phyloP scores from a whole-genome alignment of 2,888 invertebrate genomes.

The Heliconius erato region DNA sequence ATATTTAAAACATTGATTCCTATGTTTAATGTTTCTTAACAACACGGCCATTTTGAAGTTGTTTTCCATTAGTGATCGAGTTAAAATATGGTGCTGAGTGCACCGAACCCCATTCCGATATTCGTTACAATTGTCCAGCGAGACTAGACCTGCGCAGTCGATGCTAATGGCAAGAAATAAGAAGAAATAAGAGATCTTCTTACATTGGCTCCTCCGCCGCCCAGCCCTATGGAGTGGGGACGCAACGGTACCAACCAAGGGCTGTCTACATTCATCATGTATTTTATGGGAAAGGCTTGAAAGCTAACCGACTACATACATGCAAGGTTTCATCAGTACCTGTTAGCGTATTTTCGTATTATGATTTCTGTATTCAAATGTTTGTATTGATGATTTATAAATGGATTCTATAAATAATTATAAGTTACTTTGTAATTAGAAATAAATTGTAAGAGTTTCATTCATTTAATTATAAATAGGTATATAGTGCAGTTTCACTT shows the following conservation, averaged over 20 bases:
- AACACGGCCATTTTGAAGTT: conserved; percentile 76
- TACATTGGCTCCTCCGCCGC: conserved; percentile 64
- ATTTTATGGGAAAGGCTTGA: conserved; percentile 79
- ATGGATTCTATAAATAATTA: neutral
- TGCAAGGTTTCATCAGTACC: conserved; percentile 71
- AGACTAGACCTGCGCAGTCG: conserved; percentile 61
- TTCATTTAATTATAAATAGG: neutral
- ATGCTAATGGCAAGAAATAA: conserved; percentile 49
- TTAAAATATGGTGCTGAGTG: conserved; percentile 81
- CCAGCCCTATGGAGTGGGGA: conserved; percentile 80
- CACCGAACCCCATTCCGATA: conserved; percentile 79
- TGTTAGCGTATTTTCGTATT: conserved; percentile 55
- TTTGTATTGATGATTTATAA: neutral
- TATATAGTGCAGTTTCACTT: neutral
- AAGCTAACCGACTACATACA: conserved; percentile 79
- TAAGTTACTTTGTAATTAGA: neutral
- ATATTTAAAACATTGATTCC: conserved; percentile 35
- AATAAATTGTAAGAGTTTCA: neutral
- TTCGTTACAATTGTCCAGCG: conserved; percentile 70
- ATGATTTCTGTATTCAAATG: conserved; percentile 34
- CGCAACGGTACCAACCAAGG: conserved; percentile 79
- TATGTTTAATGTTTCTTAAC: conserved; percentile 45
- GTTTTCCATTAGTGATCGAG: conserved; percentile 73
- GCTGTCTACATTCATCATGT: conserved; percentile 83
- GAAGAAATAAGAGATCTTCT: conserved; percentile 62